Percentiles rank a stretch among this genome's conserved stretches.
Conservation (phyloP, 2,797 vertebrate genomes). For the Melanotaenia boesemani region DNA sequence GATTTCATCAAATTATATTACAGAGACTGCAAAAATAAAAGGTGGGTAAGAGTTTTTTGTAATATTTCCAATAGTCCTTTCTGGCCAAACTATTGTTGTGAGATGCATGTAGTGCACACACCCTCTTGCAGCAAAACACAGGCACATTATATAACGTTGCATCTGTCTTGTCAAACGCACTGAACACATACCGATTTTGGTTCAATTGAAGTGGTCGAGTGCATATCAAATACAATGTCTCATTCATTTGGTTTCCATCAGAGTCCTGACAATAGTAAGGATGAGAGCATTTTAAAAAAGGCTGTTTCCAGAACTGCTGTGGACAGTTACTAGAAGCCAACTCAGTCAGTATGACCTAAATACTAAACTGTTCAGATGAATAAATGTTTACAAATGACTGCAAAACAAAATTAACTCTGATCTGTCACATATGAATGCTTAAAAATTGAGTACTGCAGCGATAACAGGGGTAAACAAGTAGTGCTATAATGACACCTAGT, state of each 20-base stretch:
- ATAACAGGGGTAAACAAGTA: conserved; percentile 24
- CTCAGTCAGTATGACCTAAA: conserved; percentile 25
- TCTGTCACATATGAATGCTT: conserved; percentile 12
- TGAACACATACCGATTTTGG: conserved; percentile 78
- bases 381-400: conserved; percentile 52
- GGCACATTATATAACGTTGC: conserved; percentile 82
- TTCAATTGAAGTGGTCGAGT: conserved; percentile 73
- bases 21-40: conserved; percentile 32
- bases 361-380: conserved; percentile 38
- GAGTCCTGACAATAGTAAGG: conserved; percentile 59
- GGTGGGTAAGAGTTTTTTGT: background rate
- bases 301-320: conserved; percentile 41
- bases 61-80: conserved; percentile 25
- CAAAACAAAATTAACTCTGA: conserved; percentile 47
- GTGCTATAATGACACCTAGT: conserved; percentile 56
- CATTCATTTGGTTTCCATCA: conserved; percentile 74
- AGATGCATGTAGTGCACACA: conserved; percentile 69
- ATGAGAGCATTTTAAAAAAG: conserved; percentile 52
- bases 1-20: conserved; percentile 55
- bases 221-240: conserved; percentile 74
- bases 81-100: conserved; percentile 51
- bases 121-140: conserved; percentile 83
- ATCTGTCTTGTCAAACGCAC: conserved; percentile 77
- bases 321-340: conserved; percentile 36
- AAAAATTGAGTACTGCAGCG: conserved; percentile 29